Base-by-base conservation (phyloP, 2,113 vertebrate species). In the Casuarius casuarius region DNA sequence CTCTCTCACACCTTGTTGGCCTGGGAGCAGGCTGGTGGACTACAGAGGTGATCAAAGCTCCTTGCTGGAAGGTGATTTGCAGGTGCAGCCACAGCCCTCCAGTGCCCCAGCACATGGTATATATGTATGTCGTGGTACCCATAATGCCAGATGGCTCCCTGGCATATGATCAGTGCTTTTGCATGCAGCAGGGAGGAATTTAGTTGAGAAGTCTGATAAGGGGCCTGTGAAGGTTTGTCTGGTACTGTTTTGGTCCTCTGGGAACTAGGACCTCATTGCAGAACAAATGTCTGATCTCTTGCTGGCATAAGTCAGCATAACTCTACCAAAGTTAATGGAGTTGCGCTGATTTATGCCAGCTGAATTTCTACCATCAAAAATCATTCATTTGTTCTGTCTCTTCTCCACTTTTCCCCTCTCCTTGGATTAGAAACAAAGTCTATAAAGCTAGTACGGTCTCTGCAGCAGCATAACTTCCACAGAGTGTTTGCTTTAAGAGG, bases 401-500 rank as follows among this genome's bases (percentile, higher is more conserved):
- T 77, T 86, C 77, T 84, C 92, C 31, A 40, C 72, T 87, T 93
- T 48, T 2, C 18, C 46, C n/a, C 40, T 84, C 59, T 95, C 72
- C 63, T 96, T 92, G 81, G 96, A 95, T 97, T 97, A 88, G 79
- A 97, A 97, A 96, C 3, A 59, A 89, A 94, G 95, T 97, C 97
- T 96, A 72, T 97, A 98, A 97, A 97, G 96, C 95, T 95, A 95
- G 96, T 97, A 97, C 3, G 81, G 97, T 91, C 98, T 93, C 95
- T 97, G 93, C 96, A 97, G 96, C 95, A 97, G 95, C 63, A 75
- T 98, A 97, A 98, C 98, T 97, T 98, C 94, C 95, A 98, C 59
- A 65, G 98, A 98, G 97, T 98, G 98, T 98, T 97, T 96, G 92
- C 97, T 77, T 96, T 97, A 98, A 98, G 98, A 98, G 97, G 98